Base-by-base conservation (phyloP, 1,140 invertebrate species). In the Aphelenchoides avenae region DNA sequence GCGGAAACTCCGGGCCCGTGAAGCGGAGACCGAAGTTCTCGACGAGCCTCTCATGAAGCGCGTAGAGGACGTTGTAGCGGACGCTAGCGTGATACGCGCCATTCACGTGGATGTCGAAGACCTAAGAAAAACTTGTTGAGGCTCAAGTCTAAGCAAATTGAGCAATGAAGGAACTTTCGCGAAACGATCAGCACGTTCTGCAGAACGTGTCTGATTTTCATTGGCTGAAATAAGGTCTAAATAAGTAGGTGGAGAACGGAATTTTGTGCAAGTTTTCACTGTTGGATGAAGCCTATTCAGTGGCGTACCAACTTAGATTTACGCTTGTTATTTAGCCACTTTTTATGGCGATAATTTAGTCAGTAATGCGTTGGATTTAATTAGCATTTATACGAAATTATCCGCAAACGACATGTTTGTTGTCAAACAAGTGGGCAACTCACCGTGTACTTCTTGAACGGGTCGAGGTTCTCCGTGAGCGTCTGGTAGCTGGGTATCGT, bases 11-110 rank as follows among this genome's bases (percentile, higher is more conserved):
- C 18, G 54, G 36, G 24, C 30, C 51, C 18, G 42, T 43, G 1
- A 68, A 39, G 7, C 65, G 68, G 44, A 69, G 44, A 1, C 65
- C 65, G 37, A 68, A 68, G 22, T 44, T 67, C 30, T 71, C 68
- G 20, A 68, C 37, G 2, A 68, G 37, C 33, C 67, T 68, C 30
- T 68, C 65, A 33, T 68, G 65, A 18, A 68, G 29, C 6, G 52
- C 40, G 46, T 49, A 68, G 1, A 68, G 51, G 20, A 44, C 34
- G 44, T 42, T 66, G 30, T 68, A 68, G 15, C 65, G 68, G 13
- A 67, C 65, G 39, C 48, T 71, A 26, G 68, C 62, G 46, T 68
- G 65, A 40, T 54, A 68, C 26, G 68, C 48, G 7, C 66, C 66
- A 60, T 68, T 68, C 15, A 68, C 53, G 46, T 71, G 52, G 29